phyloP scores from a whole-genome alignment of 2,888 invertebrate species.

The Eristalis arbustorum region DNA sequence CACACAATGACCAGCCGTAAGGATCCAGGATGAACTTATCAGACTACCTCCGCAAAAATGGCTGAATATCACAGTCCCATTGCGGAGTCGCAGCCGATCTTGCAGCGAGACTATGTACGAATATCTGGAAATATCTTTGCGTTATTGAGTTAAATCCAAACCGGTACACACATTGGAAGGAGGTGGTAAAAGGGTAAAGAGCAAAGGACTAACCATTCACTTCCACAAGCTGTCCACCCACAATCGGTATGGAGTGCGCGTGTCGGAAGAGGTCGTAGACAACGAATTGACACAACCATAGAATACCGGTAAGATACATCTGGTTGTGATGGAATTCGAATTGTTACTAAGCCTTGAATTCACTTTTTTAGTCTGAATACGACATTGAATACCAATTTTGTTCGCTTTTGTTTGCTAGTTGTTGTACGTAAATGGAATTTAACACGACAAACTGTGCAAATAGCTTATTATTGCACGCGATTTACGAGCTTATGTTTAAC shows the following conservation, averaged over 20 bases:
- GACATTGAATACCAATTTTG: neutral
- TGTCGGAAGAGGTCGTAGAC: conserved; percentile 36
- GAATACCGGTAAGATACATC: conserved; percentile 45
- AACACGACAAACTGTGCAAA: conserved; percentile 76
- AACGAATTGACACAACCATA: conserved; percentile 36
- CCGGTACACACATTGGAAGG: neutral
- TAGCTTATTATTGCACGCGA: conserved; percentile 69
- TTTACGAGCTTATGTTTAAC: conserved; percentile 11
- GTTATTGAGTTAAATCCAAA: conserved; percentile 14
- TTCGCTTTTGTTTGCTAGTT: conserved; percentile 16
- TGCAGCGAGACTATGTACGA: conserved; percentile 78
- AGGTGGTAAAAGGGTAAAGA: too few species aligned
- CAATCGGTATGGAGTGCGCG: conserved; percentile 74
- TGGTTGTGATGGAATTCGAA: conserved; percentile 16
- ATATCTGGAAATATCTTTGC: conserved; percentile 73
- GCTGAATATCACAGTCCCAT: conserved; percentile 63
- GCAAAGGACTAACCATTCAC: conserved; percentile 65
- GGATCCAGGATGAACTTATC: conserved; percentile 76
- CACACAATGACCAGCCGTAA: conserved; percentile 78
- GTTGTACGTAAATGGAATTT: conserved; percentile 45
- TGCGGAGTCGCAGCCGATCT: conserved; percentile 66
- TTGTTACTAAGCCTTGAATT: conserved; percentile 32
- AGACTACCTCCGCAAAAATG: conserved; percentile 79
- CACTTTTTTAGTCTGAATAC: conserved; percentile 6
- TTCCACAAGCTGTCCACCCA: conserved; percentile 74